Evolutionary conservation across 2,113 vertebrate species (phyloP).

Genomic region (Globicephala melas): DNA sequence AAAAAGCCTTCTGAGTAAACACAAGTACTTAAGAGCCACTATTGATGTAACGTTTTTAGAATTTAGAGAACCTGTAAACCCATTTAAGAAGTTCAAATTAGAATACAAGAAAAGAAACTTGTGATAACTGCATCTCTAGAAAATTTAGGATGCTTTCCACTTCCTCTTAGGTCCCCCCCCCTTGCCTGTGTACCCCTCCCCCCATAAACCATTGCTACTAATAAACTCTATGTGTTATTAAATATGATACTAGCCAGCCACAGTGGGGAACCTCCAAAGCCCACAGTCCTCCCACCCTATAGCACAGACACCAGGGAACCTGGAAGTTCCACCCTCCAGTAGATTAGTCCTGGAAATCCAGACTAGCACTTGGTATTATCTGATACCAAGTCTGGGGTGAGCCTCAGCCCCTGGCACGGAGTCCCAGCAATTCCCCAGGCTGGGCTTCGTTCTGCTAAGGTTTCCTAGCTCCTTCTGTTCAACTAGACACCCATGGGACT

Average conservation of each 20-base stretch:
- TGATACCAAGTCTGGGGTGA: conserved; percentile 72
- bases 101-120: not conserved
- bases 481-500: conserved; percentile 70
- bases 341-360: conserved; percentile 75
- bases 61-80: conserved; percentile 7
- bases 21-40: not conserved
- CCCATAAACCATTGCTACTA: not conserved
- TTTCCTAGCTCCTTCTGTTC: conserved; percentile 73
- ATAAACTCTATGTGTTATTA: not conserved
- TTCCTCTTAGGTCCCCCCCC: not conserved
- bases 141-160: not conserved
- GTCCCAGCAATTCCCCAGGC: conserved; percentile 70
- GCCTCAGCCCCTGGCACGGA: conserved; percentile 57
- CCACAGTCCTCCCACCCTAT: not conserved
- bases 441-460: conserved; percentile 68
- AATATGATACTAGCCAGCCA: not conserved
- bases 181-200: not conserved
- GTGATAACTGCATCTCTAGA: not conserved
- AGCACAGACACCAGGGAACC: conserved; percentile 46
- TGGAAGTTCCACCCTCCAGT: conserved; percentile 31
- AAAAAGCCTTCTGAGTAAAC: conserved; percentile 12
- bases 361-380: conserved; percentile 68
- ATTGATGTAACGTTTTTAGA: not conserved
- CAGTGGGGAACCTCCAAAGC: not conserved
- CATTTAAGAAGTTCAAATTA: not conserved